A percentile compares a stretch with the other conserved stretches of the same genome.
These are phyloP conservation scores for Neoascia interrupta DNA, from an alignment of 2,888 invertebrate species.

Conservation along the genomic window DNA sequence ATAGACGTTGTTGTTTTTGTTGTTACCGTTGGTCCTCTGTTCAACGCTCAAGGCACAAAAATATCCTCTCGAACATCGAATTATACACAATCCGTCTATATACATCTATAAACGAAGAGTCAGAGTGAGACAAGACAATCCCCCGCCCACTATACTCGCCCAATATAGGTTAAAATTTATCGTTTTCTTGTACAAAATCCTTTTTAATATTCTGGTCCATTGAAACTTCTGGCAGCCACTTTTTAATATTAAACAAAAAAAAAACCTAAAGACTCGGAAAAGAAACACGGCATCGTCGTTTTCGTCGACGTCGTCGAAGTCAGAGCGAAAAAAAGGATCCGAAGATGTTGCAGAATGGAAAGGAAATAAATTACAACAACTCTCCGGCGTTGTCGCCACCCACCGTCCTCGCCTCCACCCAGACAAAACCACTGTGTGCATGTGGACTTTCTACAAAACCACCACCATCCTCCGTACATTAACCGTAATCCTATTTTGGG, in stretches of 20 bases:
- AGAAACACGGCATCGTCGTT: background rate
- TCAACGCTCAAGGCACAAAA: too few species aligned
- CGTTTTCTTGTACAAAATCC: conserved; percentile 54
- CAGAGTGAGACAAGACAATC: too few species aligned
- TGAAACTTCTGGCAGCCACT: conserved; percentile 56
- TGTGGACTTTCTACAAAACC: conserved; percentile 20
- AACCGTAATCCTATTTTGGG: conserved; percentile 69
- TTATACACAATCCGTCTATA: conserved; percentile 33
- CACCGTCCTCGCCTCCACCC: background rate
- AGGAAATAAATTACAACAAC: conserved; percentile 60
- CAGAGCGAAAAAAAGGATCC: conserved; percentile 26
- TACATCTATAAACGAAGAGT: conserved; percentile 1
- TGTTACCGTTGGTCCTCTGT: background rate
- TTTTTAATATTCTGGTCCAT: conserved; percentile 62
- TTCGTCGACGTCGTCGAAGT: too few species aligned
- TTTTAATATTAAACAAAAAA: conserved; percentile 55
- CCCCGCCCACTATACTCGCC: background rate
- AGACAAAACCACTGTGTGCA: background rate
- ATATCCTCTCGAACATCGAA: conserved; percentile 6
- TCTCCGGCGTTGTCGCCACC: background rate
- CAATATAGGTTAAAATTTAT: conserved; percentile 63
- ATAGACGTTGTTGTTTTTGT: too few species aligned
- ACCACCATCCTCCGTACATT: conserved; percentile 62
- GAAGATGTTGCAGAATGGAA: conserved; percentile 47
- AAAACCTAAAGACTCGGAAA: background rate